These are phyloP conservation scores for Meandrusa payeni DNA, from an alignment of 2,888 invertebrate genomes.

Conservation along the genomic window DNA sequence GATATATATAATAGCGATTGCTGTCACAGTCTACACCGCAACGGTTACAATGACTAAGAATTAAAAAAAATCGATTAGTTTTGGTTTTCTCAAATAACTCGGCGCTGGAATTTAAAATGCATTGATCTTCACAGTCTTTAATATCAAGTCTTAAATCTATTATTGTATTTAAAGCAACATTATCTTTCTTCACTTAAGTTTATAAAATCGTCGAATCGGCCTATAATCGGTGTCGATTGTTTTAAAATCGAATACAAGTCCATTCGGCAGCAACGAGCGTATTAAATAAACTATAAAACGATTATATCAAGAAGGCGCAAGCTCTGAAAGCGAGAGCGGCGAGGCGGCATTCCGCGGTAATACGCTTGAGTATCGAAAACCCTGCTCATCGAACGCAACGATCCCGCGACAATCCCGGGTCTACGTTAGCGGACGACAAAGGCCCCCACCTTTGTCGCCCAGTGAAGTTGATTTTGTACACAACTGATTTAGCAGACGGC, in stretches of 20 bases:
- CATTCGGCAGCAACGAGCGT: constrained; percentile 37
- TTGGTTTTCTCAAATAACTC: no score
- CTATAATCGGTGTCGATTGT: constrained; percentile 23
- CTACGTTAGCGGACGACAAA: no score
- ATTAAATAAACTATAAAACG: constrained; percentile 59
- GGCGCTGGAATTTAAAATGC: no score
- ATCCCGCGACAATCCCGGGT: constrained; percentile 34
- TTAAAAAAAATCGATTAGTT: no score
- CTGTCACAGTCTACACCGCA: no score
- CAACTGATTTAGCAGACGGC: no score
- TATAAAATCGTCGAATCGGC: constrained; percentile 19
- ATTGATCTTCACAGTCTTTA: no score
- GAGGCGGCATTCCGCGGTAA: constrained; percentile 69
- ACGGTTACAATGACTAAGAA: no score
- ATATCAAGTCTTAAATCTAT: not conserved
- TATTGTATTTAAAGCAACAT: not conserved
- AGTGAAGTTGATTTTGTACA: no score
- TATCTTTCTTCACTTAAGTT: constrained; percentile 1
- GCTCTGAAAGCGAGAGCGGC: constrained; percentile 68
- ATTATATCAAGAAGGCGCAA: constrained; percentile 41
- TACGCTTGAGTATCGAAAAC: constrained; percentile 58
- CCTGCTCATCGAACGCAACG: constrained; percentile 41
- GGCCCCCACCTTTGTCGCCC: no score
- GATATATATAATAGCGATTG: no score
- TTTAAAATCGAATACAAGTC: constrained; percentile 31